These are phyloP conservation scores for Euzophera pinguis DNA, from an alignment of 2,888 invertebrate species.

Conservation along the genomic window DNA sequence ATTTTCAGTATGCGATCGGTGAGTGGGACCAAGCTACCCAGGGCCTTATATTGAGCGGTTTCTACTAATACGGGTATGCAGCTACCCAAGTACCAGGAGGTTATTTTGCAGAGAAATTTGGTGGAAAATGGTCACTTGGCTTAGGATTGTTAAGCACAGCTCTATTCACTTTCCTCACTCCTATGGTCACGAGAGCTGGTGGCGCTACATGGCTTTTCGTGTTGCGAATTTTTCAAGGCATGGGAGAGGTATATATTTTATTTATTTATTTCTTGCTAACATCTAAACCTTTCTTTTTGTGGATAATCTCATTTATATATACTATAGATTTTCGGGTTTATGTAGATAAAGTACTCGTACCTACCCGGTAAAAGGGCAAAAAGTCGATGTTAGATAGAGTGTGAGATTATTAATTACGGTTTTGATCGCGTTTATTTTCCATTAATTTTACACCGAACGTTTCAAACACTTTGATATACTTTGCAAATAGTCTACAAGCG, in stretches of 20 bases:
- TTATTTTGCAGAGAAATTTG: constrained; percentile 88
- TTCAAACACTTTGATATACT: too few species aligned
- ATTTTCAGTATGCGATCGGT: constrained; percentile 65
- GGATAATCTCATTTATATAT: too few species aligned
- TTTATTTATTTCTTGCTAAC: too few species aligned
- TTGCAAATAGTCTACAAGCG: too few species aligned
- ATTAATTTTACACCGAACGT: too few species aligned
- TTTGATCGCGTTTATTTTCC: too few species aligned
- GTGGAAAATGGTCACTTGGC: constrained; percentile 92
- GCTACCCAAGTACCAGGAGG: constrained; percentile 92
- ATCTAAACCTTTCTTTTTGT: too few species aligned
- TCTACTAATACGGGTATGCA: constrained; percentile 93
- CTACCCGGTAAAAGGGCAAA: too few species aligned
- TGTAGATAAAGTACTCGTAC: too few species aligned
- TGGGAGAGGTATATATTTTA: constrained; percentile 85
- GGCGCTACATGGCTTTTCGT: constrained; percentile 77
- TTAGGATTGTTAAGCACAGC: constrained; percentile 90
- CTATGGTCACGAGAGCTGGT: constrained; percentile 81
- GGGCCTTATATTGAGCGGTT: constrained; percentile 88
- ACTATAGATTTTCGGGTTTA: too few species aligned
- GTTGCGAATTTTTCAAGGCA: constrained; percentile 85
- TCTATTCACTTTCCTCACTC: constrained; percentile 89
- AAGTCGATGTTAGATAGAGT: too few species aligned
- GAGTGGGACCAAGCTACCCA: constrained; percentile 85
- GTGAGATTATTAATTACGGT: too few species aligned